A percentile compares a stretch with the other conserved stretches of the same genome.
These are phyloP conservation scores for Drosophila lutescens DNA, from an alignment of 2,888 invertebrate genomes.

Conservation along the genomic window DNA sequence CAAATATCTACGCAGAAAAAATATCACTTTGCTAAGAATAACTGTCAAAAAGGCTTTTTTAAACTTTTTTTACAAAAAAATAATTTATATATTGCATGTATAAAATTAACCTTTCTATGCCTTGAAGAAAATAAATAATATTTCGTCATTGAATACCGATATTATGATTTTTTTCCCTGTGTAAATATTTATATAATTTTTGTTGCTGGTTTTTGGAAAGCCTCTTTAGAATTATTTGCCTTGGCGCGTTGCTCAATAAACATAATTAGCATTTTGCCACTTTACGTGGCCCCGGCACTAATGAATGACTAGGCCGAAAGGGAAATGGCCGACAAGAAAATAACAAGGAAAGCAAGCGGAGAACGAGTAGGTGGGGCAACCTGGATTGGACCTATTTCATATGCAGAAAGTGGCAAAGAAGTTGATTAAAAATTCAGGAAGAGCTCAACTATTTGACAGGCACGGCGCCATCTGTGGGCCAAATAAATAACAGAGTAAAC, in stretches of 20 bases:
- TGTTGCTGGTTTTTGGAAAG: slow-evolving; percentile 15
- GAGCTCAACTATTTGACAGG: slow-evolving; percentile 74
- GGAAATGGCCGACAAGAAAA: slow-evolving; percentile 20
- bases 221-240: slow-evolving; percentile 54
- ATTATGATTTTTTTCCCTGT: neutral
- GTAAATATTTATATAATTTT: slow-evolving; percentile 28
- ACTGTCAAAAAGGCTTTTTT: neutral
- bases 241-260: slow-evolving; percentile 66
- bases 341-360: slow-evolving; percentile 6
- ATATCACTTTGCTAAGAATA: neutral
- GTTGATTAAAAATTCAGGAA: slow-evolving; percentile 77
- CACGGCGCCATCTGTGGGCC: slow-evolving; percentile 60
- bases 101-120: no score
- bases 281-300: slow-evolving; percentile 65
- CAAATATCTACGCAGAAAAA: slow-evolving; percentile 16
- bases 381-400: slow-evolving; percentile 50
- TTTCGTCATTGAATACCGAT: neutral
- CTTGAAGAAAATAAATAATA: neutral
- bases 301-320: slow-evolving; percentile 71
- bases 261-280: slow-evolving; percentile 78
- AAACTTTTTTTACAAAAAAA: neutral
- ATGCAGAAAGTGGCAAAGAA: slow-evolving; percentile 66
- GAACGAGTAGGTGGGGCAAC: neutral
- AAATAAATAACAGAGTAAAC: slow-evolving; percentile 73
- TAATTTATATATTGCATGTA: no score